A percentile compares a stretch with the other conserved stretches of the same genome.
These are phyloP conservation scores for Cathartes aura DNA, from an alignment of 2,113 vertebrate genomes.

Conservation along the genomic window DNA sequence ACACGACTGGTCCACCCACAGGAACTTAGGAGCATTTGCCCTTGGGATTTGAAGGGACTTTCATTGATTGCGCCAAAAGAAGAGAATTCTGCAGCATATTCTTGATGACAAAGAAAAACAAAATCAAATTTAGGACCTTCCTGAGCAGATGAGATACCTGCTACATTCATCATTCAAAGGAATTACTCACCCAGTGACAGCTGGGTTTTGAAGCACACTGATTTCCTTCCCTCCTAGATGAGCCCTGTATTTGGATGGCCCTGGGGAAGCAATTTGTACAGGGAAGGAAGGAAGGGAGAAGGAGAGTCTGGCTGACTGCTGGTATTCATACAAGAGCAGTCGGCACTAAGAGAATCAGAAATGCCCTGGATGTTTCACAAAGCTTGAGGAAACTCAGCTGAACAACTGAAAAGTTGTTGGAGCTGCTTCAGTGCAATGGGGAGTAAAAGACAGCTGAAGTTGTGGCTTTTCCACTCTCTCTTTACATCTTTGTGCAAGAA, in stretches of 20 bases:
- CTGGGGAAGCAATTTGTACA: conserved; percentile 29
- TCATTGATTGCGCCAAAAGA: neutral
- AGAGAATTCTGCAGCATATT: neutral
- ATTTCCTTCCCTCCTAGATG: conserved; percentile 2
- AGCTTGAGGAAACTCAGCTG: neutral
- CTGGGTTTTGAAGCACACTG: neutral
- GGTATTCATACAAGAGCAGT: neutral
- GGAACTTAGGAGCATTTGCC: neutral
- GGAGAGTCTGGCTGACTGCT: neutral
- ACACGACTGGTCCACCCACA: neutral
- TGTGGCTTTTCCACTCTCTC: neutral
- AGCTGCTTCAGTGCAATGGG: neutral
- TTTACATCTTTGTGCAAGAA: neutral
- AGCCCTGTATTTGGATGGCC: conserved; percentile 4
- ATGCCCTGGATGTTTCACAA: neutral
- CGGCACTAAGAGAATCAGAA: neutral
- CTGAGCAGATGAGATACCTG: conserved; percentile 6
- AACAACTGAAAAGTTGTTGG: neutral
- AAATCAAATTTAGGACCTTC: conserved; percentile 21
- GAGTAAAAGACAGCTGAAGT: neutral
- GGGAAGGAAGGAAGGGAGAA: neutral
- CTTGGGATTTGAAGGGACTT: neutral
- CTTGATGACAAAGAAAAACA: neutral
- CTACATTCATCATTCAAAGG: neutral
- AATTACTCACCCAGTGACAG: neutral